phyloP scores from a whole-genome alignment of 2,797 vertebrate genomes.

The Cynodonichthys magdalenae region DNA sequence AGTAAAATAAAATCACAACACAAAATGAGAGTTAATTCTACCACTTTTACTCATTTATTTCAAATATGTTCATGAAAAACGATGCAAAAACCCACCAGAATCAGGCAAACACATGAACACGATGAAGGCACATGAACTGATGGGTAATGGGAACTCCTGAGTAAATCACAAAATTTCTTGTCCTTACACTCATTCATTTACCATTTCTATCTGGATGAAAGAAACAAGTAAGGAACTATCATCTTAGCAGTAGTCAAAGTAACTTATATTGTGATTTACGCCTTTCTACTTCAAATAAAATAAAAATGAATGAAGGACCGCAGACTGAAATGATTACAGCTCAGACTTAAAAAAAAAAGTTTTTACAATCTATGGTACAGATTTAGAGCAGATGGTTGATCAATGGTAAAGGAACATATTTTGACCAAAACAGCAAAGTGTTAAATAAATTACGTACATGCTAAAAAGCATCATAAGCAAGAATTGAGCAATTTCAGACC shows the following conservation, averaged over 20 bases:
- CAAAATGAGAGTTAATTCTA: conserved; percentile 58
- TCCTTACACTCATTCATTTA: conserved; percentile 48
- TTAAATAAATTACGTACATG: conserved; percentile 32
- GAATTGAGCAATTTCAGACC: conserved; percentile 20
- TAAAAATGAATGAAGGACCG: conserved; percentile 7
- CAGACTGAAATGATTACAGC: conserved; percentile 13
- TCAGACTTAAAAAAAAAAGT: no score
- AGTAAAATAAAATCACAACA: conserved; percentile 42
- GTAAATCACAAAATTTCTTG: conserved; percentile 16
- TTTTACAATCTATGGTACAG: not conserved
- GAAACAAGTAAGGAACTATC: conserved; percentile 10
- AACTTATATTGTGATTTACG: not conserved
- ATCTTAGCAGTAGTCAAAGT: conserved; percentile 11
- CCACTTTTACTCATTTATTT: conserved; percentile 81
- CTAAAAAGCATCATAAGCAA: conserved; percentile 35
- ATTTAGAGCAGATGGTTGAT: conserved; percentile 32
- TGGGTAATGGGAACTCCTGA: conserved; percentile 24
- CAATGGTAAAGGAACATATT: conserved; percentile 16
- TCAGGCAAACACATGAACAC: conserved; percentile 79
- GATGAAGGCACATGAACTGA: conserved; percentile 89
- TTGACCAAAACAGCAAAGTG: not conserved
- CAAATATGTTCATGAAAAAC: conserved; percentile 79
- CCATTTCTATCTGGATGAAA: conserved; percentile 26
- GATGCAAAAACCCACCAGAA: conserved; percentile 67
- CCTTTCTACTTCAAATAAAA: not conserved